Evolutionary conservation across 2,797 vertebrate genomes (phyloP).

Genomic region (Cryptoblepharus egeriae): DNA sequence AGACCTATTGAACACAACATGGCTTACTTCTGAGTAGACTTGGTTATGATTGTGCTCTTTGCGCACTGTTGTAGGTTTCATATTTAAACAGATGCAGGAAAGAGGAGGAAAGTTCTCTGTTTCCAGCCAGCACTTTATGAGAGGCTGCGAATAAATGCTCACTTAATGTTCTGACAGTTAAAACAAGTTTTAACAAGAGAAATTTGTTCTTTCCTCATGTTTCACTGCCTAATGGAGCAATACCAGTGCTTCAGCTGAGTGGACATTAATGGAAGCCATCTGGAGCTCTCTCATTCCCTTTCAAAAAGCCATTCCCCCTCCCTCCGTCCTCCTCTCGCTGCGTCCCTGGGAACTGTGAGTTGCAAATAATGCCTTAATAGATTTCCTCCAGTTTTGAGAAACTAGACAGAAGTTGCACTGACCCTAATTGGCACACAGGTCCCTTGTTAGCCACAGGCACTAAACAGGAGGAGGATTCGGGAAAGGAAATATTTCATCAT

Average conservation of each 20-base stretch:
- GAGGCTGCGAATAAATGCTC: not conserved
- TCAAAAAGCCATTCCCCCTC: constrained; percentile 1
- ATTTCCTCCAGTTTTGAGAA: not conserved
- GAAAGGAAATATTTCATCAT: not conserved
- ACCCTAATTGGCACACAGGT: not conserved
- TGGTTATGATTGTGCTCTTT: no score
- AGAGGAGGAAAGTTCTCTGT: not conserved
- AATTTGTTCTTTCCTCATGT: constrained; percentile 18
- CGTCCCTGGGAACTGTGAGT: constrained; percentile 6
- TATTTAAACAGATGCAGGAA: not conserved
- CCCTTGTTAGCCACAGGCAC: not conserved
- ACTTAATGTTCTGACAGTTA: constrained; percentile 20
- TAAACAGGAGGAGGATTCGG: not conserved
- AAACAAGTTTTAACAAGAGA: constrained; percentile 22
- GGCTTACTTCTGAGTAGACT: no score
- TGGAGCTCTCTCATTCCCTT: constrained; percentile 3
- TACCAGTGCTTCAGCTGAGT: constrained; percentile 26
- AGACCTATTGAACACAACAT: no score
- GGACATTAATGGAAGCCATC: constrained; percentile 28
- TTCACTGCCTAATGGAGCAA: constrained; percentile 28
- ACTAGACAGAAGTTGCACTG: not conserved
- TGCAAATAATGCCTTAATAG: constrained; percentile 23
- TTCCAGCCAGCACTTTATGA: not conserved
- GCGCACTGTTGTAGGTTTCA: not conserved
- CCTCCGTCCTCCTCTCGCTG: not conserved